Evolutionary conservation across 2,797 vertebrate genomes (phyloP), one percentile per base, ranked within the genome.

Genomic region (Hippoglossus hippoglossus): DNA sequence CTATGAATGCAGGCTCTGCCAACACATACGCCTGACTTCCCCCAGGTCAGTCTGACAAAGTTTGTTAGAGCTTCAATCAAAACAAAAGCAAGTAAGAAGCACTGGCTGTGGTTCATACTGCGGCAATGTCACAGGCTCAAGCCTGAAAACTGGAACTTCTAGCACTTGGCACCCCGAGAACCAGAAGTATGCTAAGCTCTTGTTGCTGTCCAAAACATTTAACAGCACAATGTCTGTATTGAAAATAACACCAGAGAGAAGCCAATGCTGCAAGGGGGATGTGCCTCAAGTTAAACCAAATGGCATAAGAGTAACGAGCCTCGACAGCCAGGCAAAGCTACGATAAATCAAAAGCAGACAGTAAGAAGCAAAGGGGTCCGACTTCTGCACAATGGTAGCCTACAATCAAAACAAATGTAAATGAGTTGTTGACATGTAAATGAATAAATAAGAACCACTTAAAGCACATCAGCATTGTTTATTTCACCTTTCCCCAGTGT

Each of bases 171-270:
- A 31, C 26, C 44, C 3, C 1, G 8, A 75, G 68, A 39, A 55
- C 61, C 56, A 49, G 25, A 72, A 64, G 50, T 51, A 56, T 58
- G 46, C 53, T 62, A 36, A 81, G 63, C 60, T 66, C 31, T 71
- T 28, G 47, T 24, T 63, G 55, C 60, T 64, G 63, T 77, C 58
- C 57, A 51, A 67, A 79, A 80, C 1, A 53, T 36, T 75, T 58
- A 59, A 69, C 41, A 52, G 62, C 63, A 71, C 18, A 67, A 69
- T 8, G 0, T 71, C 44, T 15, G 12, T 51, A 50, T 57, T 71
- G 52, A 77, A 62, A 82, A 77, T 61, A 64, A 73, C 44, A 34
- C 22, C 56, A 73, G 25, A 52, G 44, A 58, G 46, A 71, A 44
- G 44, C 36, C 63, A 75, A 10, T 52, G 4, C 64, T 71, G 28